phyloP scores from a whole-genome alignment of 2,888 invertebrate genomes.

The Pecten maximus region DNA sequence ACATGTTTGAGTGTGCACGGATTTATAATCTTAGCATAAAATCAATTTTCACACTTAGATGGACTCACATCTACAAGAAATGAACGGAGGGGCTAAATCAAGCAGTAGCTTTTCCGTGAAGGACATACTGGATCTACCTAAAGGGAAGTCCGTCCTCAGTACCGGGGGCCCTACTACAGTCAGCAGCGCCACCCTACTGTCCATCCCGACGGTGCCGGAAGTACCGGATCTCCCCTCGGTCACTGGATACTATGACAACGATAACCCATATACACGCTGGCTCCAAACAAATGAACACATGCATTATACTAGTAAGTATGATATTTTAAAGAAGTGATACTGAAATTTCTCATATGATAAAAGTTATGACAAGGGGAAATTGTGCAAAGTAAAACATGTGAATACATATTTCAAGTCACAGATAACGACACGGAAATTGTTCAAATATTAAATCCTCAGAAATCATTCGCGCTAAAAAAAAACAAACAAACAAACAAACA shows the following conservation, averaged over 20 bases:
- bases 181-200: slow-evolving; percentile 57
- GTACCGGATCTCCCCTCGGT: slow-evolving; percentile 63
- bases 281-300: slow-evolving; percentile 78
- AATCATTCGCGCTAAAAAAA: too few relatives aligned
- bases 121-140: slow-evolving; percentile 95
- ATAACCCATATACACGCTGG: slow-evolving; percentile 85
- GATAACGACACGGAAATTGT: background rate
- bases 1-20: slow-evolving; percentile 50
- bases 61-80: slow-evolving; percentile 84
- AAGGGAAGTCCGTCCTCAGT: slow-evolving; percentile 82
- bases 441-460: background rate
- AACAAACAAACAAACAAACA: too few relatives aligned
- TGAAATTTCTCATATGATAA: background rate
- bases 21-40: slow-evolving; percentile 51
- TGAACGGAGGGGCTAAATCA: slow-evolving; percentile 86
- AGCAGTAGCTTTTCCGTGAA: slow-evolving; percentile 95
- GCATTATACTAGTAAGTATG: slow-evolving; percentile 77
- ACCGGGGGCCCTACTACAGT: slow-evolving; percentile 63
- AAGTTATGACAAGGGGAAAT: background rate
- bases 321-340: background rate
- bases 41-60: slow-evolving; percentile 65
- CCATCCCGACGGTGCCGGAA: slow-evolving; percentile 59
- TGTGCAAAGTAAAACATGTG: background rate
- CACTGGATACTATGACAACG: slow-evolving; percentile 75
- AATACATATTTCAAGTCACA: background rate